phyloP scores from a whole-genome alignment of 30 jellyfish, hydroid and myxozoan species.

The Phacellophora camtschatica region DNA sequence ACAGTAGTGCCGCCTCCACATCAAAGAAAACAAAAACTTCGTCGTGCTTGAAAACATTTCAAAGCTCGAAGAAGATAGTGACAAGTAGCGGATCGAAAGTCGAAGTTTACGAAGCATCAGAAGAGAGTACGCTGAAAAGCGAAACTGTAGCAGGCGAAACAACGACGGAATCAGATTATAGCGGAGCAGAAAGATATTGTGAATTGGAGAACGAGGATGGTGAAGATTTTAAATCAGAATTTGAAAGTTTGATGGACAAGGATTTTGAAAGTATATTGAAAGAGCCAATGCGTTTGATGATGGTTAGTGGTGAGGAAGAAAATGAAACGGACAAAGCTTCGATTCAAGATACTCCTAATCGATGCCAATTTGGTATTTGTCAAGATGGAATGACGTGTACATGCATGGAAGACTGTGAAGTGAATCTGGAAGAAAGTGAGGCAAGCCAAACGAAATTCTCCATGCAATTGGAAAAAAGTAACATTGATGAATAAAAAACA shows the following conservation, averaged over 20 bases:
- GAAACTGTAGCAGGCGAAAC: slow-evolving; percentile 62
- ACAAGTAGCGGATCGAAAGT: slow-evolving; percentile 65
- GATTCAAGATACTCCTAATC: not conserved
- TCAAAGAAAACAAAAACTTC: slow-evolving; percentile 28
- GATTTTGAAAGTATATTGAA: slow-evolving; percentile 30
- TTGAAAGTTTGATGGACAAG: slow-evolving; percentile 10
- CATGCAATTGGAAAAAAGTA: not conserved
- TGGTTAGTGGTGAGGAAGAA: slow-evolving; percentile 28
- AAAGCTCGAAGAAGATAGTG: slow-evolving; percentile 55
- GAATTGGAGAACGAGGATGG: slow-evolving; percentile 55
- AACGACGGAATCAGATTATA: slow-evolving; percentile 49
- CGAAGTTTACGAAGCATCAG: slow-evolving; percentile 58
- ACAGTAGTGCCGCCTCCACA: slow-evolving; percentile 4
- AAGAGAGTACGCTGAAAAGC: slow-evolving; percentile 42
- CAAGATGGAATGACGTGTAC: slow-evolving; percentile 31
- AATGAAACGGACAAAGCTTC: not conserved
- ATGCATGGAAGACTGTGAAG: slow-evolving; percentile 52
- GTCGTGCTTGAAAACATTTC: slow-evolving; percentile 18
- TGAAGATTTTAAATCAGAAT: not conserved
- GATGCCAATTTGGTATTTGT: slow-evolving; percentile 48
- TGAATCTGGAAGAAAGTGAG: slow-evolving; percentile 26
- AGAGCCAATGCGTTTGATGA: slow-evolving; percentile 3
- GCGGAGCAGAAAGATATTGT: slow-evolving; percentile 53
- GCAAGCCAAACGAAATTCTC: not conserved
- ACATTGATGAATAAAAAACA: not conserved